A percentile compares a stretch with the other conserved stretches of the same genome.
These are phyloP conservation scores for Drosophila serrata DNA, from an alignment of 1,140 invertebrate species.

Conservation along the genomic window DNA sequence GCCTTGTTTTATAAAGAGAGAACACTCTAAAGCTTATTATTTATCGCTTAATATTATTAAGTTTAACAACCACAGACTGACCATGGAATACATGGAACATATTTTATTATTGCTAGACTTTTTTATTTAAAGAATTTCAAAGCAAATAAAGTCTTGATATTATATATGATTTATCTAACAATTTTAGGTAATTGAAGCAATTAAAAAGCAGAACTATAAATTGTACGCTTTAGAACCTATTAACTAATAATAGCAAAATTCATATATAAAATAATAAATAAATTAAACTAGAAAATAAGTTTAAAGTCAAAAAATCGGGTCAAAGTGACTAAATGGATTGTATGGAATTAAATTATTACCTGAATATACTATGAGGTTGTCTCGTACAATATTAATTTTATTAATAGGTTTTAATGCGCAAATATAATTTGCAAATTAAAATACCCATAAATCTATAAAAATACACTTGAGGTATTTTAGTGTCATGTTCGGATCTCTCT, in stretches of 20 bases:
- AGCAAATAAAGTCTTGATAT: background rate
- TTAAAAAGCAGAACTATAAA: background rate
- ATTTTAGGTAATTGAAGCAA: background rate
- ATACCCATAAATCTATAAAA: no score
- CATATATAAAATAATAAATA: background rate
- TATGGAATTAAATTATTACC: background rate
- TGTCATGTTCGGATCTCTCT: slow-evolving; percentile 2
- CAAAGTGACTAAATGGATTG: background rate
- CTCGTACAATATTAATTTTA: background rate
- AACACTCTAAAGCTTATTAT: no score
- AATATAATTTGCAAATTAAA: background rate
- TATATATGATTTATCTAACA: background rate
- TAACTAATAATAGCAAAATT: no score
- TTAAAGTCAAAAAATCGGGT: background rate
- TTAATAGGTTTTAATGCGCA: background rate
- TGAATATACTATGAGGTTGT: background rate
- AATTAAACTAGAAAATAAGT: background rate
- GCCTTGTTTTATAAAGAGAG: no score
- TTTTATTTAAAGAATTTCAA: background rate
- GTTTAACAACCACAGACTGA: background rate
- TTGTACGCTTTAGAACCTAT: background rate
- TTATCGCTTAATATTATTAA: no score
- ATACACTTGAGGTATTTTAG: background rate
- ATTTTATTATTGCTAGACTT: background rate
- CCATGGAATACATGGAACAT: background rate